Evolutionary conservation across 2,797 vertebrate genomes (phyloP), one percentile per base, ranked within the genome.

Genomic region (Avahi laniger): DNA sequence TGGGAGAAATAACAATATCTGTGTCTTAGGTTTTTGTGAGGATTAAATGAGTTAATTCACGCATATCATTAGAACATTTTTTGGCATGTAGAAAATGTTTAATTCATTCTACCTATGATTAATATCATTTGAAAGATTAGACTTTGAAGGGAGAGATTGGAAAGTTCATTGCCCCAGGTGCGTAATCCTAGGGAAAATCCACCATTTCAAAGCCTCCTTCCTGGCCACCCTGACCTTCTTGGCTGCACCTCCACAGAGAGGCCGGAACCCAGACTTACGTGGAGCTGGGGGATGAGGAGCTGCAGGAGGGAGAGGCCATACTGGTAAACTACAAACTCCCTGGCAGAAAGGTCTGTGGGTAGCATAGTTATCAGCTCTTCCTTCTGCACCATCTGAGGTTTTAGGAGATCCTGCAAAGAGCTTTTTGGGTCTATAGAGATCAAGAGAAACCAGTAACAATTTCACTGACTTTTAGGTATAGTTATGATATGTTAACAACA

Each of bases 271-370:
- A 75, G 24, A 91, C 98, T 98, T 91, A 98, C 98, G 0, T 95
- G 84, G 3, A 98, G 98, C 67, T 99, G 98, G 43, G 97, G 65
- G 5, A 98, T 97, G 52, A 99, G 98, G 0, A 98, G 98, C 4
- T 98, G 75, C 0, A 99, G 98, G 67, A 99, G 96, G 91, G 98
- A 99, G n/a, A 99, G 97, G 70, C 99, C 99, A 0, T 99, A 99
- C 69, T 99, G 99, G 95, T 99, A 99, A 72, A 99, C 96, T 59
- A 99, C 97, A 52, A 99, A 98, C 96, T 99, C 99, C 91, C 98
- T 99, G 26, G 98, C 96, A 81, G 98, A 99, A 33, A 99, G 99
- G 9, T 97, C 96, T 33, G 98, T 96, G 6, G 95, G 67, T 9
- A 98, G 98, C 70, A 99, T 93, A 35, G 96, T 97, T 67, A 98